Evolutionary conservation across 2,113 vertebrate genomes (phyloP), one percentile per base, ranked within the genome.

Genomic region (Corapipo altera): DNA sequence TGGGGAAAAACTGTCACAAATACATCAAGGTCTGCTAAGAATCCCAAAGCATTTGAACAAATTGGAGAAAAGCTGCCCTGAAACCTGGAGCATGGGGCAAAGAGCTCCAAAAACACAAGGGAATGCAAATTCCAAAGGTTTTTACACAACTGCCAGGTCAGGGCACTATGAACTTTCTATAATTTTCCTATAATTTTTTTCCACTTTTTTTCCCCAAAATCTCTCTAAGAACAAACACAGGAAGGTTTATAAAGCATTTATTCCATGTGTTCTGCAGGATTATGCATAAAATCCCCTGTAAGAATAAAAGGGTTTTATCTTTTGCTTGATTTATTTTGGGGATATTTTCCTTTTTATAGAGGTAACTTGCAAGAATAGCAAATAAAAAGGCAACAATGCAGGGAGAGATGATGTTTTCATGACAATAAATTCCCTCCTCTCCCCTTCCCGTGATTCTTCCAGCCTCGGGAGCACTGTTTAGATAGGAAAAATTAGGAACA

Each of bases 231-330:
- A 17, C 22, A 44, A 74, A 8, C 48, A 23, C 3, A 57, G 5
- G 37, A 37, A 61, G 11, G 7, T 65, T 88, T 26, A 35, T 24
- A 51, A 65, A 58, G 55, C 59, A 22, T 74, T 75, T 72, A 3
- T 65, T 73, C 24, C 9, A 51, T 0, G 8, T 3, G 13, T 57
- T 35, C 67, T 30, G 55, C 44, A 48, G n/a, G 28, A 61, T 48
- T 33, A 19, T 0, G 3, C 2, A 2, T 7, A 8, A 35, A 67
- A 86, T 0, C 12, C 41, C n/a, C 24, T 14, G 7, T 11, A 52
- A 49, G 22, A 89, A 85, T 20, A 39, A 54, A 71, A 78, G 18
- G 21, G 3, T 1, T 83, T 95, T 89, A 58, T 85, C 49, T 79
- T 35, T 24, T 15, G 7, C 55, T 81, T 78, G n/a, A 88, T 91